Evolutionary conservation across 2,113 vertebrate genomes (phyloP), one percentile per base, ranked within the genome.

Genomic region (Bufo gargarizans): DNA sequence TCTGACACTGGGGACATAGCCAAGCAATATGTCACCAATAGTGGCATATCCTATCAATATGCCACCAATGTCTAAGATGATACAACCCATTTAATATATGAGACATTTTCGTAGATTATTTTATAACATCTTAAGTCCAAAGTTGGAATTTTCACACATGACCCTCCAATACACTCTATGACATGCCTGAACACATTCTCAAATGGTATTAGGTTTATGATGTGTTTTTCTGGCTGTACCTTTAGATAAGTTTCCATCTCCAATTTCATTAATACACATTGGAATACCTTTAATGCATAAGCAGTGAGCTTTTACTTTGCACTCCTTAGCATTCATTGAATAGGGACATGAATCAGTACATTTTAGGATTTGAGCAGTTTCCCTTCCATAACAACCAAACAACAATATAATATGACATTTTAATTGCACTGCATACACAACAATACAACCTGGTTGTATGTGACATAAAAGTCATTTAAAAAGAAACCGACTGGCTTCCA

Each of bases 301-400:
- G n/a, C 55, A 3, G 14, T 61, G 33, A 59, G 58, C 55, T 81
- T 61, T 59, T 61, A 61, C 79, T 81, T 81, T 33, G 56, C 79
- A 61, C 58, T 11, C 79, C 56, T 81, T 2, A 61, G 56, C 56
- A 61, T 45, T 0, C 79, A 61, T 81, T 81, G 16, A 43, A 81
- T 61, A 81, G 58, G 79, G 14, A 74, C 76, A 85, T 85, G 53
- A 53, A 85, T 56, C 9, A 71, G 67, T 45, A 76, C 14, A 56
- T 74, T 72, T 43, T 72, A 72, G 16, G 47, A 50, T 76, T 76
- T 19, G 3, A 20, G 72, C 20, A 20, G 49, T 76, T 17, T 47
- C 72, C 72, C 45, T 74, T 76, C 45, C 72, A 50, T 76, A 76
- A 76, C 72, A 76, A 76, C 72, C 69, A 20, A 49, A 50, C 72